Evolutionary conservation across 2,113 vertebrate genomes (phyloP), one percentile per base, ranked within the genome.

Genomic region (Sphaerodactylus townsendi): DNA sequence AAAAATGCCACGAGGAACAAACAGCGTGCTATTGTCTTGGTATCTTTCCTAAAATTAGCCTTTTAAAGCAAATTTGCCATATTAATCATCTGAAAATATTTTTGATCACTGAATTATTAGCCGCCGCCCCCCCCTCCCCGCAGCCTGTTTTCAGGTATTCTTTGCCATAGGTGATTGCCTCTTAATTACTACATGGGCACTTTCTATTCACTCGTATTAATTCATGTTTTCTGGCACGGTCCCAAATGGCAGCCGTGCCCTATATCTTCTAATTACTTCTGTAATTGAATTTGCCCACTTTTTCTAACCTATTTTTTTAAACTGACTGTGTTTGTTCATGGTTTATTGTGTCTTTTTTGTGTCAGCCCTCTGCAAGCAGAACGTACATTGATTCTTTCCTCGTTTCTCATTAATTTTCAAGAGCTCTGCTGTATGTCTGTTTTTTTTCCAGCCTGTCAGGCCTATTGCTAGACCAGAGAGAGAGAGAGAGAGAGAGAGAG

Each of bases 201-300:
- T 96, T 97, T 96, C 98, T 97, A 98, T 99, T 98, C 98, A 96
- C 94, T 97, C 95, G 96, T 97, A 98, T 99, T 98, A 99, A 99
- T 99, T 99, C 97, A 97, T 97, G 98, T 98, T 98, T 98, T 97
- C 97, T 98, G 98, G 98, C 97, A 96, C 96, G 92, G 96, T 97
- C 96, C 97, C 98, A 98, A 97, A 98, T 97, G 96, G 95, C 98
- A 97, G 97, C 96, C 97, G 97, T 97, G 97, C 97, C 98, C 98
- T 99, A 97, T 99, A 99, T 99, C 99, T 99, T 97, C 98, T 99
- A 99, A 99, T 99, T 99, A 99, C 98, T 99, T 99, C 98, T 98
- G 97, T 99, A 99, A 99, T 99, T 99, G 98, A 99, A 99, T 99
- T 99, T 99, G 97, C 98, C 98, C 97, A 98, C 98, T 98, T 98